Conservation (phyloP, 92 coral and sea anemone species). For the Bergia sp. region DNA sequence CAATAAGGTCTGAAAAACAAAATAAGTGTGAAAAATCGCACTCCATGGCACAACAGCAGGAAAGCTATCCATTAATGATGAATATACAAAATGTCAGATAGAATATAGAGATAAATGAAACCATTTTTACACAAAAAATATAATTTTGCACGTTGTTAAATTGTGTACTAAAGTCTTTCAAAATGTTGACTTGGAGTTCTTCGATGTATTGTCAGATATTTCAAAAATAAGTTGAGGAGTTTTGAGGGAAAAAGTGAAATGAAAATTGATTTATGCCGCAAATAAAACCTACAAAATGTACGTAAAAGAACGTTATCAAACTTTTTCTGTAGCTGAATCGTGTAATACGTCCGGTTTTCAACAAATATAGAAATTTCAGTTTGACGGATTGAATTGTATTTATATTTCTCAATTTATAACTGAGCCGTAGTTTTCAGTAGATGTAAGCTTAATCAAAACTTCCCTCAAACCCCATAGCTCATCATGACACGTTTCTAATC, state of each 20-base stretch:
- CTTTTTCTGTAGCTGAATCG: too few relatives aligned
- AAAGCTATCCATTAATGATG: background rate
- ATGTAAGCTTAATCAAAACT: too few relatives aligned
- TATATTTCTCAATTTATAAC: too few relatives aligned
- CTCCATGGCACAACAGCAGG: background rate
- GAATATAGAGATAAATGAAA: background rate
- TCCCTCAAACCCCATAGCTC: too few relatives aligned
- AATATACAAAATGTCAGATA: background rate
- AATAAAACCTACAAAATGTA: too few relatives aligned
- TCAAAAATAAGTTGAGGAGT: background rate
- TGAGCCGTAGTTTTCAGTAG: too few relatives aligned
- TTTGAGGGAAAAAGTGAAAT: background rate
- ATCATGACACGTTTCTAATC: background rate
- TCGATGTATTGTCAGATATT: background rate
- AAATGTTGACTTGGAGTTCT: background rate
- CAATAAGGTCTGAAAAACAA: background rate
- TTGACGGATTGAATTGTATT: too few relatives aligned
- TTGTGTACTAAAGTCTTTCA: background rate
- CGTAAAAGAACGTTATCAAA: too few relatives aligned
- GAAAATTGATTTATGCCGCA: background rate
- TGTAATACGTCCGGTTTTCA: too few relatives aligned
- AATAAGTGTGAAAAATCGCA: background rate
- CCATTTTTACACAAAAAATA: too few relatives aligned
- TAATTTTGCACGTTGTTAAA: background rate
- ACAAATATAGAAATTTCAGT: too few relatives aligned